Evolutionary conservation across 2,113 vertebrate species (phyloP), one percentile per base, ranked within the genome.

Genomic region (Phylloscopus trochilus): DNA sequence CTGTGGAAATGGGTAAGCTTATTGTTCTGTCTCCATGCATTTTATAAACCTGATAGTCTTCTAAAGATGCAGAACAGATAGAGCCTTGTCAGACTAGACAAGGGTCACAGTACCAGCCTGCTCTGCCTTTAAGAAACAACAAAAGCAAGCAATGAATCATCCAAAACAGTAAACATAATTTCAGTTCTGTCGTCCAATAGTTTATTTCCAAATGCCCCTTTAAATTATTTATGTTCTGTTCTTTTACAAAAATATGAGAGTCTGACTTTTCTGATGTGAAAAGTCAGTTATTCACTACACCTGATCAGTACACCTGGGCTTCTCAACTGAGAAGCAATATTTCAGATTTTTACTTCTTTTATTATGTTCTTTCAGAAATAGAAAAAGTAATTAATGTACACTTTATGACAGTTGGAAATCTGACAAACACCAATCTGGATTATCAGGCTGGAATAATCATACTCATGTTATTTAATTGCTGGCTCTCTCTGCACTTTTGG

Each of bases 171-270:
- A 90, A 58, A 69, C 24, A 7, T 75, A 15, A 82, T 69, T 92
- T 94, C 74, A 77, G 73, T 88, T 95, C 69, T 69, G 51, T 55
- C 28, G 44, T 89, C 59, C 89, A 94, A 83, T 2, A 75, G 80
- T 90, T 93, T 95, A 91, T 96, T 97, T 88, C 66, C 63, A 91
- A 89, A 93, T 76, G 69, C 56, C 79, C 69, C 62, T 76, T 94
- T 41, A 66, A 87, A 95, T 91, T 83, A 73, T 66, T 77, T 87
- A 47, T 28, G 55, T 85, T 43, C 39, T 67, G 30, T 76, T 85
- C 17, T 89, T 89, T 92, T 89, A 95, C 90, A 95, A 91, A 91
- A 92, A 83, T 78, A 87, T 0, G 62, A 74, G 23, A 78, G 35
- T 55, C 62, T 80, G 74, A 87, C 52, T 90, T 23, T 60, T 67